phyloP scores from a whole-genome alignment of 2,113 vertebrate species.

The Anas platyrhynchos region DNA sequence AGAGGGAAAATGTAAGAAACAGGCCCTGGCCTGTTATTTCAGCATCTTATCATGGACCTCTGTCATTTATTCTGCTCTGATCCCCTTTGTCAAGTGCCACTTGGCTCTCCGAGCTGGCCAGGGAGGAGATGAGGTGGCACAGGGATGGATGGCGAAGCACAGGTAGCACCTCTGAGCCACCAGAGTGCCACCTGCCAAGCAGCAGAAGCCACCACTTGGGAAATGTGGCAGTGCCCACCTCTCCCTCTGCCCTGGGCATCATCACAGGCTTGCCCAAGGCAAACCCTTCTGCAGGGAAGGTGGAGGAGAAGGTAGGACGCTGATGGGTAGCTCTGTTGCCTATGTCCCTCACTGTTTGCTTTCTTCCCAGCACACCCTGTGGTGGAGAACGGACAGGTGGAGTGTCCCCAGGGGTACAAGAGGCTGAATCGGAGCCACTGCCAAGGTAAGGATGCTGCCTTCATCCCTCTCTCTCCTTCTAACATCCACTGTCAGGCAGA shows the following conservation, averaged over 20 bases:
- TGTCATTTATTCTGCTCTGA: slow-evolving; percentile 11
- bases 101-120: not conserved
- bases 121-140: not conserved
- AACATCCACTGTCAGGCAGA: not conserved
- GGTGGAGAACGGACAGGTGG: slow-evolving; percentile 89
- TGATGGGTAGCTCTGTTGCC: not conserved
- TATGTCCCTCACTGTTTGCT: not conserved
- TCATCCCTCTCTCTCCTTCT: not conserved
- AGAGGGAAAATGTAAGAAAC: not conserved
- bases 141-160: not conserved
- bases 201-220: not conserved
- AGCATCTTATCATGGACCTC: not conserved
- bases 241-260: not conserved
- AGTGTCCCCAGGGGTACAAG: slow-evolving; percentile 92
- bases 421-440: slow-evolving; percentile 90
- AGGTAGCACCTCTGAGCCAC: not conserved
- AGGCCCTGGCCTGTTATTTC: not conserved
- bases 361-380: slow-evolving; percentile 81
- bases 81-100: not conserved
- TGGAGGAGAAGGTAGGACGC: not conserved
- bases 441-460: slow-evolving; percentile 85
- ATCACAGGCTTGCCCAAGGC: not conserved
- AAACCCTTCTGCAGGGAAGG: not conserved
- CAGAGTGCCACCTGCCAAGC: not conserved
- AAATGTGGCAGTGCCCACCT: not conserved